phyloP scores from a whole-genome alignment of 2,888 invertebrate species.

The Crepidodera aurea region DNA sequence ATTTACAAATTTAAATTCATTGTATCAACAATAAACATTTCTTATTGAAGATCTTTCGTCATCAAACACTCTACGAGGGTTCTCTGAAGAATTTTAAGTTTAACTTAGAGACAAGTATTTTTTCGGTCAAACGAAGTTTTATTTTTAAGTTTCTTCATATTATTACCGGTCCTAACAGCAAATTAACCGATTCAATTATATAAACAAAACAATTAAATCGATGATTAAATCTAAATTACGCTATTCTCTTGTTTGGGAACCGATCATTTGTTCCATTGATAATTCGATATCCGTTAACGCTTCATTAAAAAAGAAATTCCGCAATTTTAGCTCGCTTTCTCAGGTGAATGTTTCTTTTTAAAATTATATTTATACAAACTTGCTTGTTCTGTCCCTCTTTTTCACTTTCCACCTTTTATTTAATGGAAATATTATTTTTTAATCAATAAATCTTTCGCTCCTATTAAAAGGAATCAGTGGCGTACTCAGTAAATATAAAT shows the following conservation, averaged over 20 bases:
- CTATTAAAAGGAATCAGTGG: too few relatives aligned
- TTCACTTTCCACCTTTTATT: conserved; percentile 19
- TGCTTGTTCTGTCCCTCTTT: conserved; percentile 6
- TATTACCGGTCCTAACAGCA: background rate
- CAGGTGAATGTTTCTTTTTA: conserved; percentile 22
- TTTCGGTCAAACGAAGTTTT: too few relatives aligned
- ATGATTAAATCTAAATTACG: background rate
- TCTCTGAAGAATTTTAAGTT: too few relatives aligned
- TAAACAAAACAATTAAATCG: background rate
- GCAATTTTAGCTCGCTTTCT: conserved; percentile 28
- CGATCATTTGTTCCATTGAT: conserved; percentile 4
- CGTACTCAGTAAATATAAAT: too few relatives aligned
- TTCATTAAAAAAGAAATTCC: conserved; percentile 33
- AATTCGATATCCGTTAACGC: conserved; percentile 23
- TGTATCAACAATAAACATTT: too few relatives aligned
- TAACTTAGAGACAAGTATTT: too few relatives aligned
- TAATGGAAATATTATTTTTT: too few relatives aligned
- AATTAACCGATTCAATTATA: background rate
- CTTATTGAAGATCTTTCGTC: too few relatives aligned
- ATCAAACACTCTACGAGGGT: too few relatives aligned
- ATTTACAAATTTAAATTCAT: too few relatives aligned
- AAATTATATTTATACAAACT: conserved; percentile 4
- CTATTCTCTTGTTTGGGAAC: background rate
- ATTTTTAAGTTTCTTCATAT: too few relatives aligned
- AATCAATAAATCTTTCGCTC: too few relatives aligned